Percentiles rank a stretch among this genome's conserved stretches.
Evolutionary conservation across 2,888 invertebrate species (phyloP).

Genomic region (Microctonus aethiopoides): DNA sequence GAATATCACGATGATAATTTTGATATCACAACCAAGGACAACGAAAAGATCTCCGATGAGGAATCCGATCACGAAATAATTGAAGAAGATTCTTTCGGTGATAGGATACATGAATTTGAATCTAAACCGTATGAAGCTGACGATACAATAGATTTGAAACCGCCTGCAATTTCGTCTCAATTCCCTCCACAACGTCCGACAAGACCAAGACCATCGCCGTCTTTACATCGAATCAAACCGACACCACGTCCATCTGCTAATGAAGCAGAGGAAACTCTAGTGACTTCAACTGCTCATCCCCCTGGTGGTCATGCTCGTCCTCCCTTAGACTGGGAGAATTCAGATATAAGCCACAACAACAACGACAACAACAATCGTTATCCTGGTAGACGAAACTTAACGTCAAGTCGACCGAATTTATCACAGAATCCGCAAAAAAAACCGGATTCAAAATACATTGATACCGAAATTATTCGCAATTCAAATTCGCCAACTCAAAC

Average conservation of each 20-base stretch:
- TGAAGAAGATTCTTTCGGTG: slow-evolving; percentile 47
- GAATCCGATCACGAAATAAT: slow-evolving; percentile 48
- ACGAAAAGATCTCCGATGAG: neutral
- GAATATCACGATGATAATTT: slow-evolving; percentile 12
- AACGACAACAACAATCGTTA: neutral
- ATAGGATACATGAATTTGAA: slow-evolving; percentile 29
- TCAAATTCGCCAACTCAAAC: slow-evolving; percentile 29
- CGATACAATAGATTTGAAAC: slow-evolving; percentile 55
- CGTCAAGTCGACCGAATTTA: neutral
- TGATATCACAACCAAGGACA: neutral
- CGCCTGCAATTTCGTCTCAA: slow-evolving; percentile 50
- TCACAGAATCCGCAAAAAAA: neutral
- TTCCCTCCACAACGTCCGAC: slow-evolving; percentile 51
- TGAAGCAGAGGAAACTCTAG: slow-evolving; percentile 12
- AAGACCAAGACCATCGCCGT: slow-evolving; percentile 49
- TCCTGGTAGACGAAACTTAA: slow-evolving; percentile 11
- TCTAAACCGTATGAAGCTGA: slow-evolving; percentile 41
- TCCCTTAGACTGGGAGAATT: slow-evolving; percentile 13
- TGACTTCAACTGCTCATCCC: slow-evolving; percentile 3
- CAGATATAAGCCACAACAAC: neutral
- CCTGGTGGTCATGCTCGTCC: slow-evolving; percentile 34
- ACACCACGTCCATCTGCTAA: no score
- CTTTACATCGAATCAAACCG: slow-evolving; percentile 46
- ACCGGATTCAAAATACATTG: slow-evolving; percentile 19
- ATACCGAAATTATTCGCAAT: slow-evolving; percentile 23